Base-by-base conservation (phyloP, 1,140 invertebrate genomes). In the Drosophila arawakana region DNA sequence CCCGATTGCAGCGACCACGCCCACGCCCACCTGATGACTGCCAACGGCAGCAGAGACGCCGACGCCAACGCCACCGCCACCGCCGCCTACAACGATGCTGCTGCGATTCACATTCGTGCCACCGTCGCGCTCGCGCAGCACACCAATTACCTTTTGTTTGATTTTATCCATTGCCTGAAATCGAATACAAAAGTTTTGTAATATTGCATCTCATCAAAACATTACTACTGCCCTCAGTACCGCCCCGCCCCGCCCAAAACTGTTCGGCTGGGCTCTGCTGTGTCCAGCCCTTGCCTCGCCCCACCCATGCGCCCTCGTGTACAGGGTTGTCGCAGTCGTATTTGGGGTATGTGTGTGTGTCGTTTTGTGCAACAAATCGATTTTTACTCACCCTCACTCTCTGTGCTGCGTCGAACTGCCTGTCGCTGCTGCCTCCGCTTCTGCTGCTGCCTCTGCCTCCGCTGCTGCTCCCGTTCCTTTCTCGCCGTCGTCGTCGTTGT, bases 341-440 rank as follows among this genome's bases (percentile, higher is more conserved):
- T 68, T 50, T 41, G 39, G 55, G 43, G 30, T 78, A 57, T 73
- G 69, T 66, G 57, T 66, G 52, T 58, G 46, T 47, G 35, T 44
- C 67, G 68, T 84, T 88, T 73, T 88, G 84, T 88, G 84, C 84
- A 89, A 89, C 84, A 89, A 90, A 89, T 89, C 84, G 84, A 89
- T 89, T 89, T 88, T 89, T 89, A 88, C 84, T 89, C 78, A 88
- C 84, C 83, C 81, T 90, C 78, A 77, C 80, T 78, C 80, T 78
- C 74, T 80, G 68, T 74, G 76, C 76, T 83, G 76, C 76, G 59
- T 57, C 76, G 80, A 80, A 69, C 61, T 81, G 77, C 70, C 62
- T 78, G 70, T 70, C 63, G 73, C 81, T 80, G 67, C 80, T 75
- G 74, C 25, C 25, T 30, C 25, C 25, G 25, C 25, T 30, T 30